Base-by-base conservation (phyloP, 2,888 invertebrate genomes). In the Pasiphila rectangulata region DNA sequence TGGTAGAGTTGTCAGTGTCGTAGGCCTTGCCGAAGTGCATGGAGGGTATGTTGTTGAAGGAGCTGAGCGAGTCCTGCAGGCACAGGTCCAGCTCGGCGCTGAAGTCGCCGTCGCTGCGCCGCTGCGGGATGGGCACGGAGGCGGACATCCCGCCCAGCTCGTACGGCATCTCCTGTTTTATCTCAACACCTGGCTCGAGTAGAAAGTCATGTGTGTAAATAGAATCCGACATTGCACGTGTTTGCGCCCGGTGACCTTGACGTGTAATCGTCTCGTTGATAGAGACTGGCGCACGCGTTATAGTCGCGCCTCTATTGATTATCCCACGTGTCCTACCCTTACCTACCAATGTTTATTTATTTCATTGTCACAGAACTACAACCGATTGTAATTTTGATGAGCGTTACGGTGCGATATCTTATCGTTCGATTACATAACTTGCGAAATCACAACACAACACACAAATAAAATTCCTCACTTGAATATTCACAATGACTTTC, bases 171-270 rank as follows among this genome's bases (percentile, higher is more conserved):
- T 93, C 92, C 72, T 92, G 91, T 75, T 93, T 93, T 59, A 92
- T 90, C 62, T 90, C 87, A 57, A 92, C 83, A 64, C 90, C 90
- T 60, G 90, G 82, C 66, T 92, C 92, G 63, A 92, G 73, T 76
- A 91, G 91, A 80, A 91, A 91, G 71, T 92, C 92, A 74, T 90
- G 88, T 64, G 90, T 87, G 83, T 90, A 92, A 83, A 87, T 85
- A 81, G 90, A 89, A 81, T 92, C 92, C 65, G 90, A 90, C 92
- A 92, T 92, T 79, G 84, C 88, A 88, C 88, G 88, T 88, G 87
- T 85, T 84, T 82, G 70, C 77, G 72, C 75, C 67, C 64, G 64
- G 64, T 83, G 87, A 87, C 87, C 87, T 88, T 87, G 87, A 80
- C 72, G 79, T 78, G 75, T 79, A 83, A 79, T 81, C 75, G 83